Percentiles rank a stretch among this genome's conserved stretches.
These are phyloP conservation scores for Nycticryphes semicollaris DNA, from an alignment of 2,113 vertebrate genomes.

Conservation along the genomic window DNA sequence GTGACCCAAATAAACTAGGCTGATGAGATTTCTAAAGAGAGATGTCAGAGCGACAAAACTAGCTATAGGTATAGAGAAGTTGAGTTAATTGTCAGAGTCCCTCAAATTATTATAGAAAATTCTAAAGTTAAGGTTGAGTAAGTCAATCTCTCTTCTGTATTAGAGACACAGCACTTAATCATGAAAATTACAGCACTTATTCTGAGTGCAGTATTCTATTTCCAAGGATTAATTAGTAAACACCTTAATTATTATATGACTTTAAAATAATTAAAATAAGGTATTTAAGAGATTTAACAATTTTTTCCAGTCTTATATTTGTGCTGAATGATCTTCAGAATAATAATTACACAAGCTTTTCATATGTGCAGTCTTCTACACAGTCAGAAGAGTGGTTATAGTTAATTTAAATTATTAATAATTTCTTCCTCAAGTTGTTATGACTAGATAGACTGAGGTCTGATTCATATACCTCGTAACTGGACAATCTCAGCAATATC, in stretches of 20 bases:
- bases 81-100: slow-evolving; percentile 32
- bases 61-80: background rate
- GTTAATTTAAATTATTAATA: slow-evolving; percentile 64
- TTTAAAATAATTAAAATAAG: slow-evolving; percentile 55
- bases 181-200: slow-evolving; percentile 55
- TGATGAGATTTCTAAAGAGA: background rate
- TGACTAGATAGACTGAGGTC: background rate
- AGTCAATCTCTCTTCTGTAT: slow-evolving; percentile 15
- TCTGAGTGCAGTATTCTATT: slow-evolving; percentile 51
- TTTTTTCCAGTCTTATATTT: slow-evolving; percentile 43
- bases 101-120: slow-evolving; percentile 22
- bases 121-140: slow-evolving; percentile 38
- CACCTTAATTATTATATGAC: slow-evolving; percentile 58
- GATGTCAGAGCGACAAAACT: background rate
- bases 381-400: slow-evolving; percentile 26
- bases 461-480: slow-evolving; percentile 39
- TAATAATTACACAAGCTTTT: background rate
- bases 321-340: slow-evolving; percentile 48
- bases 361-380: slow-evolving; percentile 9
- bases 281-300: slow-evolving; percentile 48
- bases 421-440: slow-evolving; percentile 44
- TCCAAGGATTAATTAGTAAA: slow-evolving; percentile 55
- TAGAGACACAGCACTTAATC: slow-evolving; percentile 22
- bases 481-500: background rate
- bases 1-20: slow-evolving; percentile 46